Evolutionary conservation across 1,140 invertebrate genomes (phyloP), one percentile per base, ranked within the genome.

Genomic region (Aphaenogaster floridana): DNA sequence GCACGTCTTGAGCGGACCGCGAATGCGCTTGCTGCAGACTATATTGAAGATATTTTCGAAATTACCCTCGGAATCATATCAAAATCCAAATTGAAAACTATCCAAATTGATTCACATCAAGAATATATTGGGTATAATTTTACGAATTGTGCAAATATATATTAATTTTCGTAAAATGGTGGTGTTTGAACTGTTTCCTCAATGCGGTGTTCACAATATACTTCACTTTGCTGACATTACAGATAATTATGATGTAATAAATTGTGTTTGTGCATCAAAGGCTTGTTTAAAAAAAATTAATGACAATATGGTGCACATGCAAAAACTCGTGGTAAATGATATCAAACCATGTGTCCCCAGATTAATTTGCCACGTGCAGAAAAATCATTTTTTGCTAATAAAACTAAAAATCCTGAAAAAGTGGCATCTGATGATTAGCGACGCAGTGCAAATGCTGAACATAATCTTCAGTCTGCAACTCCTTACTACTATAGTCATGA

Each of bases 221-320:
- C 28, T 80, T 88, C 6, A 87, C 90, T 0, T 13, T 92, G 7
- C 9, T 91, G 0, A 69, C 93, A 5, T 93, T 86, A 72, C 45
- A 90, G 0, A 88, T 94, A 74, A 93, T 94, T 77, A 92, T 89
- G 34, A 84, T 93, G 0, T 95, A 95, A 86, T 92, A 2, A 92
- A 95, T 54, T 94, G 66, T 69, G 11, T 69, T 69, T 69, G 66
- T 48, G 21, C 50, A 28, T 28, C 48, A 69, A 69, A 69, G 3
- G 9, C 66, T 13, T 69, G 42, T 48, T 69, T 69, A 6, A 48
- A 69, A 0, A 17, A 5, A 7, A 69, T 69, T 5, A 69, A 69
- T 28, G 42, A 28, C 13, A 48, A 28, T 13, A 0, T 69, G n/a
- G 1, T 3, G 7, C 2, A 69, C 1, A 13, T 69, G 42, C 42